phyloP scores from a whole-genome alignment of 2,113 vertebrate species.

The Athene noctua region DNA sequence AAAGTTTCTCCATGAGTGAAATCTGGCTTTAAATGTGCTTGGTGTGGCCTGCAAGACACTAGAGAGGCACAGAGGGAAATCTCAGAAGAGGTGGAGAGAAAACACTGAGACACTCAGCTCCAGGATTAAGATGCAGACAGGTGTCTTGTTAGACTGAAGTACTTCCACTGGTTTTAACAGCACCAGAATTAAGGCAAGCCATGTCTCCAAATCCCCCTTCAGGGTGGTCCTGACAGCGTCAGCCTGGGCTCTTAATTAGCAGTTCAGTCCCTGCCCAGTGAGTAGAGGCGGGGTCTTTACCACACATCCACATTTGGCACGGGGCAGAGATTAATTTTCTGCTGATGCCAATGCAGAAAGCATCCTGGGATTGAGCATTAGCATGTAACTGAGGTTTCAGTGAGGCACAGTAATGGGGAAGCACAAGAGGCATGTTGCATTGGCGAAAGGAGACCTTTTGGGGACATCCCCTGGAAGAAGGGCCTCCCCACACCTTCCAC shows the following conservation, averaged over 20 bases:
- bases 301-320: neutral
- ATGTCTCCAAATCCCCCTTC: neutral
- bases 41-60: neutral
- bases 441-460: neutral
- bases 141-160: neutral
- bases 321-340: neutral
- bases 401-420: neutral
- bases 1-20: neutral
- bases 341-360: neutral
- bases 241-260: neutral
- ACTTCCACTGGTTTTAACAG: neutral
- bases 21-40: neutral
- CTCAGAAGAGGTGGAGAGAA: neutral
- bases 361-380: neutral
- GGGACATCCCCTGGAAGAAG: neutral
- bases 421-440: accelerated
- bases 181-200: neutral
- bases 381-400: neutral
- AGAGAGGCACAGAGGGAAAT: neutral
- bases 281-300: neutral
- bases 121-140: neutral
- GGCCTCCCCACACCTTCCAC: neutral
- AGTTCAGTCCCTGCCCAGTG: neutral
- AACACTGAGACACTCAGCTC: neutral
- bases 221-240: neutral